Percentiles rank a stretch among this genome's conserved stretches.
These are phyloP conservation scores for Psammodynastes pulverulentus DNA, from an alignment of 2,113 vertebrate species.

Conservation along the genomic window DNA sequence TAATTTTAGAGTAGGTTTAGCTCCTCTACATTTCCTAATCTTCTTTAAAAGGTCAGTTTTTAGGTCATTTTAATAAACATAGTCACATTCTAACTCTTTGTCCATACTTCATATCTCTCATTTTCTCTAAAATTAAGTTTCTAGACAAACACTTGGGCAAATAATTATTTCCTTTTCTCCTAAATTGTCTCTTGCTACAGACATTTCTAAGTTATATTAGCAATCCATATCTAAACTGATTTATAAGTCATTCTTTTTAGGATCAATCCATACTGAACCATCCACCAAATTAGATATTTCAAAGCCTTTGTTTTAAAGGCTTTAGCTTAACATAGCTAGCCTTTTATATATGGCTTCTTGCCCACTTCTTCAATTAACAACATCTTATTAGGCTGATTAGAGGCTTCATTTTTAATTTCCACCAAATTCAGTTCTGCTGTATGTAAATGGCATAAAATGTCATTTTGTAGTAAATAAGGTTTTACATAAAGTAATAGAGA, in stretches of 20 bases:
- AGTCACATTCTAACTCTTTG: neutral
- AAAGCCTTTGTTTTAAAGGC: conserved; percentile 51
- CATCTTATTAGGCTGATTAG: conserved; percentile 36
- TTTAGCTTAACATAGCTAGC: conserved; percentile 8
- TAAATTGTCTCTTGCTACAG: conserved; percentile 43
- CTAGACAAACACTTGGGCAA: conserved; percentile 35
- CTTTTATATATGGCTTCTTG: conserved; percentile 11
- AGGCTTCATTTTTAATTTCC: conserved; percentile 46
- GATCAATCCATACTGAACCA: conserved; percentile 54
- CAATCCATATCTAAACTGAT: conserved; percentile 51
- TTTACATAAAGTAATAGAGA: conserved; percentile 6
- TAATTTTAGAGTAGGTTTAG: neutral
- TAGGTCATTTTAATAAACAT: conserved; percentile 20
- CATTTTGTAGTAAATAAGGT: conserved; percentile 11
- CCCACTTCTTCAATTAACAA: conserved; percentile 29
- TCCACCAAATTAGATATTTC: conserved; percentile 31
- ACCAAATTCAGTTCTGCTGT: conserved; percentile 16
- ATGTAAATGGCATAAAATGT: conserved; percentile 16
- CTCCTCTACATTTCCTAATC: neutral
- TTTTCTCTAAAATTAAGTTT: conserved; percentile 33
- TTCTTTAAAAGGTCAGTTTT: neutral
- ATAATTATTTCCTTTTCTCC: conserved; percentile 54
- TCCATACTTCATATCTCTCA: neutral
- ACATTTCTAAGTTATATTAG: conserved; percentile 61
- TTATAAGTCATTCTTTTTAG: conserved; percentile 51